Percentiles rank a stretch among this genome's conserved stretches.
Evolutionary conservation across 2,113 vertebrate species (phyloP).

Genomic region (Cinclus mexicanus): DNA sequence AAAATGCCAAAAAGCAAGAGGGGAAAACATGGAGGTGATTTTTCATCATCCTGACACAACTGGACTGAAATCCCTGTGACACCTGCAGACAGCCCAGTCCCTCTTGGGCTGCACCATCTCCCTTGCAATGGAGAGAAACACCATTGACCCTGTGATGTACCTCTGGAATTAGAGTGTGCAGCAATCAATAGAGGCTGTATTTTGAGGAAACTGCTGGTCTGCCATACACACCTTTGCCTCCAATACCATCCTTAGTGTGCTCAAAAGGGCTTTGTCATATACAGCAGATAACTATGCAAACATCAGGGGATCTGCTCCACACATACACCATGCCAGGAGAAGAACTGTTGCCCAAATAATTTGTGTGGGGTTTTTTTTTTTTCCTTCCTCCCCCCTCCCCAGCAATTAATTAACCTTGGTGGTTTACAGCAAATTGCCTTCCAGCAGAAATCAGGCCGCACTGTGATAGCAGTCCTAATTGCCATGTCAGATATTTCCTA

Average conservation of each 20-base stretch:
- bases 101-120: background rate
- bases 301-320: background rate
- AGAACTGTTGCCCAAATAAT: background rate
- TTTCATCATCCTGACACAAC: background rate
- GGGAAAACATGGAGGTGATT: background rate
- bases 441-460: background rate
- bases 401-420: background rate
- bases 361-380: fast-evolving
- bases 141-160: background rate
- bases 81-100: background rate
- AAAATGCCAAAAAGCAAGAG: background rate
- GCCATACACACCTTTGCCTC: background rate
- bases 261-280: background rate
- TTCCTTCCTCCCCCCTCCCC: no score
- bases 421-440: constrained; percentile 12
- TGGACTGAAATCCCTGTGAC: background rate
- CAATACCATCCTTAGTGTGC: fast-evolving
- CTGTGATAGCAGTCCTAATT: background rate
- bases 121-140: background rate
- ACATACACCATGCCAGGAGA: background rate
- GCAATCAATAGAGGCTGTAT: background rate
- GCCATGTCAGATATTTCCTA: constrained; percentile 19
- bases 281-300: background rate
- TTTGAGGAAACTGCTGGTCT: background rate
- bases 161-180: background rate